Base-by-base conservation (phyloP, 2,797 vertebrate species). In the Acomys russatus region DNA sequence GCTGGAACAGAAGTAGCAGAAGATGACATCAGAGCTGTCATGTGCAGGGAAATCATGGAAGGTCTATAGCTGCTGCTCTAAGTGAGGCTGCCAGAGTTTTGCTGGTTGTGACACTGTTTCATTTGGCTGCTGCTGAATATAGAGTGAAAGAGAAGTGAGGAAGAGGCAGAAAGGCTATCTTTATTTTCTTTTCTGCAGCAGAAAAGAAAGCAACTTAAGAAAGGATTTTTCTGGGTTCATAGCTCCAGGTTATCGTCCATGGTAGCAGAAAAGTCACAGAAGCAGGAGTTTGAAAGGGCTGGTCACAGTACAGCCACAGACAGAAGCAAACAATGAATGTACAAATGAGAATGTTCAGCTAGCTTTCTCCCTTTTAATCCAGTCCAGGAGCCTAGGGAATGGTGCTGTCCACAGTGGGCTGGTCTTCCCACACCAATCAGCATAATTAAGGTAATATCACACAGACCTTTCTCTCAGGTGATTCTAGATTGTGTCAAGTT, bases 11-110 rank as follows among this genome's bases (percentile, higher is more conserved):
- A 17, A 76, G 54, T 4, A n/a, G 66, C 35, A 66, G 66, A 35
- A 91, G 63, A 82, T 1, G 22, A 79, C 4, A 8, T 54, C 79
- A 83, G 35, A 87, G 28, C 33, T 0, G 2, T 30, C 22, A 44
- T 0, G 0, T 4, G 20, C 30, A 68, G 11, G 38, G n/a, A 73
- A n/a, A n/a, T 33, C 12, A 0, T 9, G 5, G 61, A 30, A 20
- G 63, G 22, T 35, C 54, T 80, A 38, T 90, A 51, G 23, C 74
- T 91, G 30, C 35, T 25, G 30, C 73, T 70, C 51, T 38, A 63
- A 90, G 56, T 25, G 76, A 76, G 73, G 78, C 35, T 73, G 28
- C 0, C 3, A 6, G 82, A 23, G 15, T 51, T 83, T 18, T 61
- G 30, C 49, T 64, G 94, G 79, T 49, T 49, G 35, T 10, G 20